Base-by-base conservation (phyloP, 1,140 invertebrate genomes). In the Triops longicaudatus region DNA sequence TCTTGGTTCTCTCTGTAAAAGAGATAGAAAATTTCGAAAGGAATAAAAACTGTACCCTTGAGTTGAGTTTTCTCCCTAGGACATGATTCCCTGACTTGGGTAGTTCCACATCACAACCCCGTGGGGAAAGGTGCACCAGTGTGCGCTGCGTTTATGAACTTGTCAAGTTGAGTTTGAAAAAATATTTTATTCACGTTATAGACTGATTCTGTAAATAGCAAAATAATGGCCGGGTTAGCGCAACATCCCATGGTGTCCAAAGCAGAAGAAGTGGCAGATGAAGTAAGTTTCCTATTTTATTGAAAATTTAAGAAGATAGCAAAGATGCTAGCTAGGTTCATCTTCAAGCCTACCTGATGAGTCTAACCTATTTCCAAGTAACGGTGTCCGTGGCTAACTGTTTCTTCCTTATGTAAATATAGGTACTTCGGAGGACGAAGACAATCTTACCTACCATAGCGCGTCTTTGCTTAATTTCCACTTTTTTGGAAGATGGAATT, bases 401-500 rank as follows among this genome's bases (percentile, higher is more conserved):
- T 80, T 73, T 79, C 82, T 78, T 79, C 78, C 78, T 83, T 44
- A 37, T 37, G 28, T 74, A 4, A 73, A 79, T 80, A 43, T 84
- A 98, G 96, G 92, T 98, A 73, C 91, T 97, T 80, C 89, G 96
- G 81, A 92, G 94, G 86, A 91, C 93, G 73, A 98, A 99, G 86
- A 90, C 96, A 85, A 87, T 98, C 77, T 86, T 99, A 81, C 98
- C 98, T 26, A 98, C 97, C 79, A 87, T 98, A 74, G 98, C 98
- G 4, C 88, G 98, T 78, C 86, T 99, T 44, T 99, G 97, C 84
- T 89, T 99, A n/a, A 98, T 99, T 81, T 96, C 96, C 78, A 99
- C 98, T 80, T 99, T 99, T 86, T 88, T 99, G 37, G 98, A 99
- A 87, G 98, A 99, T 90, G 98, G 98, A 0, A 87, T 99, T 50